Base-by-base conservation (phyloP, 2,113 vertebrate species). In the Elgaria multicarinata region DNA sequence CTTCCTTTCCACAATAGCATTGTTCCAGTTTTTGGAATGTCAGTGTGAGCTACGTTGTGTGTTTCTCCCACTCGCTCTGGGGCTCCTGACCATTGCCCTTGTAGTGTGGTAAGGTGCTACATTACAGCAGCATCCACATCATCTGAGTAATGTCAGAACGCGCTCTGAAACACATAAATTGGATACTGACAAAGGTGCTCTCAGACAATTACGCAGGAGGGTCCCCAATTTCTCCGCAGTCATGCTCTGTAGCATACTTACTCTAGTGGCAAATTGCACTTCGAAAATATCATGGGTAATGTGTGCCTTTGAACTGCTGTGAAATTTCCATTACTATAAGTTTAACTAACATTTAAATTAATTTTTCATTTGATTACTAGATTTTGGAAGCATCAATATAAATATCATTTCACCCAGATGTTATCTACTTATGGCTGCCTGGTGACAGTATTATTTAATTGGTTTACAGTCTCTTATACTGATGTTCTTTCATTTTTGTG, bases 391-490 rank as follows among this genome's bases (percentile, higher is more conserved):
- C 55, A 64, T 80, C 77, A 53, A 53, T 53, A 13, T 50, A 79
- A 79, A 53, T 53, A 53, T 33, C 12, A 75, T 79, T 58, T 33
- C 16, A 58, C 50, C 31, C 50, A 36, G 50, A 80, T 58, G 33
- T 22, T 80, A 80, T n/a, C 78, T n/a, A 36, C 53, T 18, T 36
- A n/a, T 64, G 18, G 26, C 85, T 33, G 80, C 64, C 22, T 79
- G n/a, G 78, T 33, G 4, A 80, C 6, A 33, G 42, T 55, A 81
- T 33, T 39, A 62, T 62, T 62, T 39, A 39, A 36, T 85, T 64
- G 24, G 53, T 44, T 86, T 62, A 20, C 33, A 75, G 20, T 69
- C 84, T 53, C 90, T 64, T 71, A 66, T n/a, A 64, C 83, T 88
- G 28, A 67, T 39, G 69, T 24, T 75, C 85, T 76, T 55, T 9